phyloP scores from a whole-genome alignment of 2,797 vertebrate genomes.

The Myripristis jacobus region DNA sequence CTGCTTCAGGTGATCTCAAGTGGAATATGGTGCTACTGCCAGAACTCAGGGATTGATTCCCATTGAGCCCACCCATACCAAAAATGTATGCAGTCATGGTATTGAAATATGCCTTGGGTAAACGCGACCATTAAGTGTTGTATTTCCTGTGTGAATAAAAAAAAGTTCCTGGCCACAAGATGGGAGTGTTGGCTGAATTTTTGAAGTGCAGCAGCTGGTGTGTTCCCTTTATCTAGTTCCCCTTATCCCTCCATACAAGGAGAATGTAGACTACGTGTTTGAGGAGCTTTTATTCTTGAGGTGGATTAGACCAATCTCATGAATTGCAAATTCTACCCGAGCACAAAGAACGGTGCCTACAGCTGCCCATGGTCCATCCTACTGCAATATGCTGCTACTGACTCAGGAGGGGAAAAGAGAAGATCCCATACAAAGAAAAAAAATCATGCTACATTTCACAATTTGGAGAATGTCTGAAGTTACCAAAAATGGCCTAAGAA shows the following conservation, averaged over 20 bases:
- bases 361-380: slow-evolving; percentile 44
- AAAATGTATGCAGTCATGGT: neutral
- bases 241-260: slow-evolving; percentile 31
- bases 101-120: neutral
- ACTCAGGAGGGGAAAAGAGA: neutral
- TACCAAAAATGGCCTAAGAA: too few species aligned
- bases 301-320: slow-evolving; percentile 50
- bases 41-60: neutral
- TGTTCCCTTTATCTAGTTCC: neutral
- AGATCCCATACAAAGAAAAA: neutral
- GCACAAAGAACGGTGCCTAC: slow-evolving; percentile 33
- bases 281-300: slow-evolving; percentile 44
- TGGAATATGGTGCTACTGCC: neutral
- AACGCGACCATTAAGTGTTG: neutral
- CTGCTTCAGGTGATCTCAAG: neutral
- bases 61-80: neutral
- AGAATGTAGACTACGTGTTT: slow-evolving; percentile 15
- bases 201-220: slow-evolving; percentile 37
- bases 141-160: slow-evolving; percentile 33
- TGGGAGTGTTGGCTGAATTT: slow-evolving; percentile 50
- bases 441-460: too few species aligned
- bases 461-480: too few species aligned
- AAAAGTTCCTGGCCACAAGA: slow-evolving; percentile 45
- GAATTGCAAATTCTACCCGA: slow-evolving; percentile 63
- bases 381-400: neutral